These are phyloP conservation scores for Acleris holmiana DNA, from an alignment of 2,888 invertebrate species.

Conservation along the genomic window DNA sequence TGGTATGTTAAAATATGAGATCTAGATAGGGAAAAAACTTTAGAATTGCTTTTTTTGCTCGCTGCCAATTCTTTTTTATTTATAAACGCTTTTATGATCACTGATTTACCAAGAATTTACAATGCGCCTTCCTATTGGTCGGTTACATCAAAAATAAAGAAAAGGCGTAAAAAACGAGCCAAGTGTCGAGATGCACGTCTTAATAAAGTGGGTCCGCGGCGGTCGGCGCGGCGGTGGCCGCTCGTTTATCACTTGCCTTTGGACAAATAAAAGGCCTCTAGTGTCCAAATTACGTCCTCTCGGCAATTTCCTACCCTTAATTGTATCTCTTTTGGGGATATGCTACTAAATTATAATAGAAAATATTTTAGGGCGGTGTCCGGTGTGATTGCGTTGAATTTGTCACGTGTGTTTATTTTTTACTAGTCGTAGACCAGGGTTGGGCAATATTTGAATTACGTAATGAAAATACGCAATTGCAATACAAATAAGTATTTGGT, in stretches of 20 bases:
- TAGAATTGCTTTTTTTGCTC: too few relatives aligned
- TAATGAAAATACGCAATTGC: too few relatives aligned
- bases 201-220: conserved; percentile 57
- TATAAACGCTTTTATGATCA: neutral
- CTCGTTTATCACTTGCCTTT: conserved; percentile 59
- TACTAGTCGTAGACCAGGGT: too few relatives aligned
- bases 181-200: conserved; percentile 55
- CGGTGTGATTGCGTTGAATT: conserved; percentile 12
- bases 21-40: too few relatives aligned
- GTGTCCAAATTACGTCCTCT: conserved; percentile 52
- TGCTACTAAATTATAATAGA: conserved; percentile 32
- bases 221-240: conserved; percentile 56
- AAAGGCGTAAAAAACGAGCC: conserved; percentile 39
- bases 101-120: conserved; percentile 16
- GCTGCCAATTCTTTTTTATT: too few relatives aligned
- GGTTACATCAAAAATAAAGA: conserved; percentile 34
- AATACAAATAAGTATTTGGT: too few relatives aligned
- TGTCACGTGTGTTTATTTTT: too few relatives aligned
- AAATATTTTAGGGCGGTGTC: conserved; percentile 19
- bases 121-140: conserved; percentile 14
- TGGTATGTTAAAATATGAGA: too few relatives aligned
- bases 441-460: too few relatives aligned
- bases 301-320: conserved; percentile 52
- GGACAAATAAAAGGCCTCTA: conserved; percentile 61
- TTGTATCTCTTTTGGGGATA: conserved; percentile 39